Evolutionary conservation across 23 tunicate genomes (phyloP).

Genomic region (Pegea sp.): DNA sequence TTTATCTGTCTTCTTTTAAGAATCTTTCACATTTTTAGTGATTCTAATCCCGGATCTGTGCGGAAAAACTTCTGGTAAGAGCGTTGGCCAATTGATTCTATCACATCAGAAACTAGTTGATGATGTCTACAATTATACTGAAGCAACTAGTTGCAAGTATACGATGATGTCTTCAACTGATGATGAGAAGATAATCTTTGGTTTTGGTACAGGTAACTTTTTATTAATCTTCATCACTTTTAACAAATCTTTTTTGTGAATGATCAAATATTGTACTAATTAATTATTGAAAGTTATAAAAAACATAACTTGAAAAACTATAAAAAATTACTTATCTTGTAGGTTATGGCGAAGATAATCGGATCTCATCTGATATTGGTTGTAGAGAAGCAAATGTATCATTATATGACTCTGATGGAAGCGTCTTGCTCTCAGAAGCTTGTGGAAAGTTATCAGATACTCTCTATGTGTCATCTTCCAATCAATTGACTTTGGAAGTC

Average conservation of each 20-base stretch:
- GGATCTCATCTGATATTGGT: constrained; percentile 1
- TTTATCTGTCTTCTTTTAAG: too few relatives aligned
- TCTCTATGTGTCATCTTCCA: constrained; percentile 24
- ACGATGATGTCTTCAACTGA: neutral
- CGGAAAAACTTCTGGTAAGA: neutral
- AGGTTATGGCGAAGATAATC: constrained; percentile 22
- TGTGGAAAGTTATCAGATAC: constrained; percentile 8
- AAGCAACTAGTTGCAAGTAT: neutral
- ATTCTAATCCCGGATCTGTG: neutral
- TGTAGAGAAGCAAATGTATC: constrained; percentile 13
- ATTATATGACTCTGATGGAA: constrained; percentile 17
- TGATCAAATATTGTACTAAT: neutral
- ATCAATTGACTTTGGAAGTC: constrained; percentile 26
- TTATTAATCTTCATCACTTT: too few relatives aligned
- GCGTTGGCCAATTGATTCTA: neutral
- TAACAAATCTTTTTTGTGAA: too few relatives aligned
- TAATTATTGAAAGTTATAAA: neutral
- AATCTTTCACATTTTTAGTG: too few relatives aligned
- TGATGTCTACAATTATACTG: neutral
- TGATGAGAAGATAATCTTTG: neutral
- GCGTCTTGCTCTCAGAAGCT: neutral
- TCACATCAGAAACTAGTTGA: neutral
- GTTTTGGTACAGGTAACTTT: constrained; percentile 1
- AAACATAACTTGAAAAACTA: too few relatives aligned
- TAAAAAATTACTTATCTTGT: neutral